Base-by-base conservation (phyloP, 2,113 vertebrate species). In the Malaclemys terrapin region DNA sequence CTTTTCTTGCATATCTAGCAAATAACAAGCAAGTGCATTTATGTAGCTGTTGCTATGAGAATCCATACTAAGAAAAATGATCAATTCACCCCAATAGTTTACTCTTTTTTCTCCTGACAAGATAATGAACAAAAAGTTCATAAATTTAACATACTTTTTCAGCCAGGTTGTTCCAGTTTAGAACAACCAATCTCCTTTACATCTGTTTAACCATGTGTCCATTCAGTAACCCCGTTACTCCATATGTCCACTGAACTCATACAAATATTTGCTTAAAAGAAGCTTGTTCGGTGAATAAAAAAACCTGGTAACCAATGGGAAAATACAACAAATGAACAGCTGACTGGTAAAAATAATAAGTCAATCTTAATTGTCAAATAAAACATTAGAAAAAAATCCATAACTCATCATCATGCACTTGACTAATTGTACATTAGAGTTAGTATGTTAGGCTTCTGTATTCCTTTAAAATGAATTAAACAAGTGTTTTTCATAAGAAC, bases 1-100 rank as follows among this genome's bases (percentile, higher is more conserved):
- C 54, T 1, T 17, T 8, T 35, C 38, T 1, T 45, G 31, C 76
- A 29, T 17, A 12, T 3, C 62, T 24, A 6, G 4, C 5, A 56
- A 69, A 12, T 31, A 78, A 47, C 24, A 25, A 35, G 24, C 78
- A 24, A 50, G 65, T 2, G 27, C 3, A 3, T 20, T 53, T 9
- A 1, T 27, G 75, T 78, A 42, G 53, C 0, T 75, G 52, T 6
- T 76, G 59, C 8, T 29, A 11, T 16, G 1, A 12, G 52, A 47
- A n/a, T 38, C 72, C 57, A 42, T 17, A 17, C 57, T 59, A 38
- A 1, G n/a, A 80, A 59, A 90, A 72, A 47, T 17, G 49, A 84
- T 19, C 27, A 56, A 86, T 47, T 27, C 13, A 7, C 24, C 80
- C 42, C 14, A 50, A 50, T 19, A 65, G 42, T 47, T 59, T 31